A percentile compares a stretch with the other conserved stretches of the same genome.
Evolutionary conservation across 64 coral and sea anemone species (phyloP).

Genomic region (Dendrophyllia cribrosa): DNA sequence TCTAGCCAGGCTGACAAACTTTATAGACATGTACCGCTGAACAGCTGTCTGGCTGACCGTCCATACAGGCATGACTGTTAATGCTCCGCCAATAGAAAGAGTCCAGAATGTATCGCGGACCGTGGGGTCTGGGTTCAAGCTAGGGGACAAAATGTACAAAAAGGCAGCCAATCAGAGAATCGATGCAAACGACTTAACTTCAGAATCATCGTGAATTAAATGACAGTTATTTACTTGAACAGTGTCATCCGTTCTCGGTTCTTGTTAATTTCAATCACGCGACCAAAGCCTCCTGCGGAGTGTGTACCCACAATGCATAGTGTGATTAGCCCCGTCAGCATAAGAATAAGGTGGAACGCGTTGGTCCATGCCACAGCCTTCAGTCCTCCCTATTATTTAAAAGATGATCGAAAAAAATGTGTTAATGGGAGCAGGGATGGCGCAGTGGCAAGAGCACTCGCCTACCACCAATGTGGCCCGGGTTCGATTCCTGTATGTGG

Average conservation of each 20-base stretch:
- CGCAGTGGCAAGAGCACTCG: too few species aligned
- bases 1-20: slow-evolving; percentile 36
- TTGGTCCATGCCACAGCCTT: slow-evolving; percentile 84
- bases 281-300: slow-evolving; percentile 53
- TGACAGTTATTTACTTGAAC: slow-evolving; percentile 54
- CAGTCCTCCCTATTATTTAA: slow-evolving; percentile 64
- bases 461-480: too few species aligned
- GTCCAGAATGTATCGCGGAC: slow-evolving; percentile 92
- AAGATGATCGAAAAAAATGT: not conserved
- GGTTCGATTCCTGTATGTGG: too few species aligned
- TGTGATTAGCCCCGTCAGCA: slow-evolving; percentile 62
- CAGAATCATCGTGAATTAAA: not conserved
- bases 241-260: slow-evolving; percentile 46
- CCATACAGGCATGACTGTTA: slow-evolving; percentile 86
- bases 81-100: slow-evolving; percentile 73
- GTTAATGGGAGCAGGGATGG: too few species aligned
- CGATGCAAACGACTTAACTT: not conserved
- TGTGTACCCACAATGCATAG: slow-evolving; percentile 59
- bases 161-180: not conserved
- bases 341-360: slow-evolving; percentile 71
- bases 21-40: slow-evolving; percentile 72
- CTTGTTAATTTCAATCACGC: slow-evolving; percentile 65
- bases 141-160: not conserved
- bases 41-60: slow-evolving; percentile 88
- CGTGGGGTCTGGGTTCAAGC: slow-evolving; percentile 85